These are phyloP conservation scores for Agelaius tricolor DNA, from an alignment of 2,113 vertebrate species.

Conservation along the genomic window DNA sequence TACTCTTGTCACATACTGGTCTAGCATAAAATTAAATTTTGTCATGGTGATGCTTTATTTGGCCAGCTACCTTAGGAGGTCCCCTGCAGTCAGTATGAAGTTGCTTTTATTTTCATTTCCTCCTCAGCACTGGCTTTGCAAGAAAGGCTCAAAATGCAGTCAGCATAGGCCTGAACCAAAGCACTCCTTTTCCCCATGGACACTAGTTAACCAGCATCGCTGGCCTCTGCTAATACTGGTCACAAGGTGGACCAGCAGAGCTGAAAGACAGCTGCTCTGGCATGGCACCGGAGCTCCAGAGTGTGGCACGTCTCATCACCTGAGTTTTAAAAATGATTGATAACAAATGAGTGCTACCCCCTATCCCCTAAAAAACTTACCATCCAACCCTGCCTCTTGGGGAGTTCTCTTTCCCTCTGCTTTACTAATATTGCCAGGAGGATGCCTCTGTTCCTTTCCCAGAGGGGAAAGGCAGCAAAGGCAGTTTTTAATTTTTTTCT, in stretches of 20 bases:
- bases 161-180: not conserved
- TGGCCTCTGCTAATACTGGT: not conserved
- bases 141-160: not conserved
- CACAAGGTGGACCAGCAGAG: not conserved
- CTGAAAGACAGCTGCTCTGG: not conserved
- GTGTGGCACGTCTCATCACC: fast-evolving
- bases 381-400: not conserved
- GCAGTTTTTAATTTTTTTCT: not conserved
- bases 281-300: fast-evolving
- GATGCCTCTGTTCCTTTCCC: not conserved
- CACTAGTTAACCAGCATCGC: not conserved
- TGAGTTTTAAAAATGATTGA: not conserved
- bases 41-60: not conserved
- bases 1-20: not conserved
- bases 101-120: not conserved
- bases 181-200: not conserved
- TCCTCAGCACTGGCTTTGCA: not conserved
- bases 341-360: not conserved
- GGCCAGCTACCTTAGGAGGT: not conserved
- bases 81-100: not conserved
- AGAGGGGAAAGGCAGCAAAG: not conserved
- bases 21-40: not conserved
- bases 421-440: not conserved
- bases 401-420: not conserved
- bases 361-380: not conserved